phyloP scores from a whole-genome alignment of 2,113 vertebrate species.

The Campylorhamphus procurvoides region DNA sequence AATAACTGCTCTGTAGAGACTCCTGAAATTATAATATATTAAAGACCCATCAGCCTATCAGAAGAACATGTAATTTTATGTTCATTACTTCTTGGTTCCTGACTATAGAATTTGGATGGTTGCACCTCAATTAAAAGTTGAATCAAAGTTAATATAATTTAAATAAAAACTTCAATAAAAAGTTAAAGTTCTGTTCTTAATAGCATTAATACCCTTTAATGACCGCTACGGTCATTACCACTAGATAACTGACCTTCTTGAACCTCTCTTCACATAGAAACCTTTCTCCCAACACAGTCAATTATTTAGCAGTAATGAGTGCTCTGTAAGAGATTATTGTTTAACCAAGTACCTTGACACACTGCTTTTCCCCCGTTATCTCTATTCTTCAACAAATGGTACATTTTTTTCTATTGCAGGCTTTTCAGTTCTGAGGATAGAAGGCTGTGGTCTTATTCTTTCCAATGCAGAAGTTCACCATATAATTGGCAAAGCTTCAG shows the following conservation, averaged over 20 bases:
- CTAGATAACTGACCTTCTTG: slow-evolving; percentile 75
- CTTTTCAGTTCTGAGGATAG: slow-evolving; percentile 53
- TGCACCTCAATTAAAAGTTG: slow-evolving; percentile 82
- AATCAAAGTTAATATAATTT: slow-evolving; percentile 80
- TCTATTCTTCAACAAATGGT: slow-evolving; percentile 61
- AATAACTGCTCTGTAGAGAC: slow-evolving; percentile 74
- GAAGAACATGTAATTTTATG: slow-evolving; percentile 79
- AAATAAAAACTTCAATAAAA: slow-evolving; percentile 82
- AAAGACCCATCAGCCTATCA: slow-evolving; percentile 74
- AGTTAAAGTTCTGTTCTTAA: slow-evolving; percentile 78
- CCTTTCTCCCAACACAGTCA: slow-evolving; percentile 64
- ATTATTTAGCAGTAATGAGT: slow-evolving; percentile 72
- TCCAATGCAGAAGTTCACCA: slow-evolving; percentile 14
- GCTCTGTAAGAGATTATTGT: slow-evolving; percentile 66
- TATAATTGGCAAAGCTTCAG: slow-evolving; percentile 47
- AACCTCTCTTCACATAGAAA: slow-evolving; percentile 69
- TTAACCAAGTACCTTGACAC: slow-evolving; percentile 68
- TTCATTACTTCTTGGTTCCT: slow-evolving; percentile 77
- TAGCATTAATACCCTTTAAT: slow-evolving; percentile 77
- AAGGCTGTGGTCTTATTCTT: slow-evolving; percentile 40
- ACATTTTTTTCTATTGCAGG: slow-evolving; percentile 52
- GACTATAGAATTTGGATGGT: slow-evolving; percentile 78
- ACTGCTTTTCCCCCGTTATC: slow-evolving; percentile 40
- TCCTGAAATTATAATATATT: slow-evolving; percentile 78
- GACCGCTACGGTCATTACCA: slow-evolving; percentile 74